Conservation (phyloP, 2,797 vertebrate species). For the Phyllotis vaccarum region DNA sequence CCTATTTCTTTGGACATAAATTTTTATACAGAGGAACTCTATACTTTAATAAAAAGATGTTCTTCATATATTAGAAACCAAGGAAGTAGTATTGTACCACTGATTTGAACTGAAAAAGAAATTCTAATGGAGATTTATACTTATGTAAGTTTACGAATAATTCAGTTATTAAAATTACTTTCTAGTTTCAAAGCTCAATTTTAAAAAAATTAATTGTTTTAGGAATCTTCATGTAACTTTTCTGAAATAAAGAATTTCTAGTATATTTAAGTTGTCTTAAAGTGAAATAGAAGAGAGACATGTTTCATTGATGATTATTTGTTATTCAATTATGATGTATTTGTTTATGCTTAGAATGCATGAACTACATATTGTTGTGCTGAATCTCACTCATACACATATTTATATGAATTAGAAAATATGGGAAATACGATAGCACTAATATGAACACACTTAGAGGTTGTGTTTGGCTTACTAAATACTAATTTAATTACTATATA, state of each 20-base stretch:
- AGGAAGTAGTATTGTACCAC: neutral
- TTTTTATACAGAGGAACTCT: neutral
- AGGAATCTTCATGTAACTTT: neutral
- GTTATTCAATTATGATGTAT: neutral
- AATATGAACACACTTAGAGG: neutral
- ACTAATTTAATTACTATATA: neutral
- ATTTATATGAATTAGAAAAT: neutral
- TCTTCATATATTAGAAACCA: neutral
- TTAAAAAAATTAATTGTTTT: too few species aligned
- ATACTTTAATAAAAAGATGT: neutral
- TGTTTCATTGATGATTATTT: neutral
- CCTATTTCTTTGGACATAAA: neutral
- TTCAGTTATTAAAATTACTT: neutral
- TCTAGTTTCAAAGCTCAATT: neutral
- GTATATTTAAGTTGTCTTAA: neutral
- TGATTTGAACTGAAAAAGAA: neutral
- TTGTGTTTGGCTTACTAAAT: neutral
- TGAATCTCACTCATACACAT: neutral
- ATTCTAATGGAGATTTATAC: neutral
- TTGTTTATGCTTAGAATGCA: neutral
- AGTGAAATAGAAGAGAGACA: neutral
- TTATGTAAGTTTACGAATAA: neutral
- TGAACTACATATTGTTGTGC: neutral
- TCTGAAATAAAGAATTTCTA: neutral
- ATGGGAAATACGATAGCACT: neutral